Evolutionary conservation across 2,113 vertebrate genomes (phyloP), one percentile per base, ranked within the genome.

Genomic region (Epinephelus cyanopodus): DNA sequence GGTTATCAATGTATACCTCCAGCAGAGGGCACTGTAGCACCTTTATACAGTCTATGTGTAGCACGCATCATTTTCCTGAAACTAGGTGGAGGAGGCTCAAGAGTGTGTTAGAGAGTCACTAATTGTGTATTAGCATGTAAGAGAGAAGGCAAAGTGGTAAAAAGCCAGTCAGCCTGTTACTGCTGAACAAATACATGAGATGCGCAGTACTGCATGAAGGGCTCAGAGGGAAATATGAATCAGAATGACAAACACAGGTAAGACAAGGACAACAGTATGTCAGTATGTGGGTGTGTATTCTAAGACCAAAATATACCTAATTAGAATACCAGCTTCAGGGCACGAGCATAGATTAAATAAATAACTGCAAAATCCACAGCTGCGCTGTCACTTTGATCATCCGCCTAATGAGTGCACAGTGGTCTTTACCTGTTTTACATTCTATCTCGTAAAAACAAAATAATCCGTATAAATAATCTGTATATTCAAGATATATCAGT

Each of bases 21-120:
- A 90, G 73, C 69, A 91, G 91, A 68, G 90, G 91, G 79, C 83
- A 27, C 45, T 82, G 61, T 39, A 54, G 48, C 19, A 58, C 42
- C n/a, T n/a, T n/a, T n/a, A n/a, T n/a, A n/a, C n/a, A n/a, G n/a
- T n/a, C n/a, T n/a, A n/a, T n/a, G n/a, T 82, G 61, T 39, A 54
- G 48, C 19, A 58, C 42, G 77, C 13, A 45, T 25, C 15, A 39
- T 68, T 27, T 57, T 45, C 17, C 17, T 52, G n/a, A 56, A 18
- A 42, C 4, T 27, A 19, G 6, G 17, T n/a, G 12, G 23, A 11
- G 54, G 52, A 69, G 45, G 19, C 39, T 67, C 27, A 18, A 56
- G 18, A 19, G 39, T 58, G 27, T 37, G 29, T 45, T 47, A 54
- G 33, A 64, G 21, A 74, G 57, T 54, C 23, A 60, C 1, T 45